Evolutionary conservation across 2,888 invertebrate species (phyloP).

Genomic region (Pomacea canaliculata): DNA sequence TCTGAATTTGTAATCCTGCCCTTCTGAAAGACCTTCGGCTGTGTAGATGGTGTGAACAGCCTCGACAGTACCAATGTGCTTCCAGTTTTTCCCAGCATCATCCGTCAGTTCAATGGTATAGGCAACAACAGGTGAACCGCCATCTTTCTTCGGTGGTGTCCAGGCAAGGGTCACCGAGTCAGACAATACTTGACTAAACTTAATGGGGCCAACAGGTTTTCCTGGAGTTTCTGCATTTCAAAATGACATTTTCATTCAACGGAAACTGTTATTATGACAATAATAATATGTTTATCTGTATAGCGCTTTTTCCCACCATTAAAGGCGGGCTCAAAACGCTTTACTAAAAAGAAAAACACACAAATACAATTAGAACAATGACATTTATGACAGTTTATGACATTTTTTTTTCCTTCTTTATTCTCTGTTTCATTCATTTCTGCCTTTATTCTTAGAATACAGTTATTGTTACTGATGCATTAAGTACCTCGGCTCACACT

Average conservation of each 20-base stretch:
- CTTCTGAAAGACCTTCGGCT: conserved; percentile 59
- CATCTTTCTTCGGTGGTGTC: conserved; percentile 68
- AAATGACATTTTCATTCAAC: neutral
- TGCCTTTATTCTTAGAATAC: neutral
- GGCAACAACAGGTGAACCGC: conserved; percentile 65
- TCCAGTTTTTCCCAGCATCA: conserved; percentile 59
- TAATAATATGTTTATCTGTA: too few relatives aligned
- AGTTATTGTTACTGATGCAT: too few relatives aligned
- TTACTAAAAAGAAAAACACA: too few relatives aligned
- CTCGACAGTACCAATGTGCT: conserved; percentile 56
- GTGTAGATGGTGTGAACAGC: conserved; percentile 52
- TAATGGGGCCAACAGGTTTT: conserved; percentile 64
- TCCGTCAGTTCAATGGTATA: conserved; percentile 64
- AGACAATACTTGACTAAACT: conserved; percentile 60
- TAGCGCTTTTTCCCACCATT: too few relatives aligned
- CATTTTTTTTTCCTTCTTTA: neutral
- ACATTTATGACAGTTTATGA: neutral
- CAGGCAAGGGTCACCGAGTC: conserved; percentile 68
- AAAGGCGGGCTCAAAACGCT: too few relatives aligned
- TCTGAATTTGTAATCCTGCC: conserved; percentile 62
- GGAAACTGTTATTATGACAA: neutral
- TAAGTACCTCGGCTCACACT: too few relatives aligned
- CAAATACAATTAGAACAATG: too few relatives aligned
- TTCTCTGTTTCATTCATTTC: neutral
- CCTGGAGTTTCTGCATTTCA: conserved; percentile 49